These are phyloP conservation scores for Hyppa rectilinea DNA, from an alignment of 2,888 invertebrate species.

Conservation along the genomic window DNA sequence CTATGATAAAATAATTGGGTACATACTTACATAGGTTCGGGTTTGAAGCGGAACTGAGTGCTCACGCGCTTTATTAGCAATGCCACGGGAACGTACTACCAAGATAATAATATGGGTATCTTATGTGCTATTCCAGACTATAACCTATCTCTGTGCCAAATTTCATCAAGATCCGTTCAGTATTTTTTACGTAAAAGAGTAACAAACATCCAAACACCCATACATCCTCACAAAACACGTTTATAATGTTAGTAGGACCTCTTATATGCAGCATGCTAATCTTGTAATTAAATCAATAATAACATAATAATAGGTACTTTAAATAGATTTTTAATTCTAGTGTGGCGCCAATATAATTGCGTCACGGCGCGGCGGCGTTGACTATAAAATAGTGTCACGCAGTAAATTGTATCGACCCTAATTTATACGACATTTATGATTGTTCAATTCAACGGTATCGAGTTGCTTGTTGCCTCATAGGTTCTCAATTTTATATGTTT, in stretches of 20 bases:
- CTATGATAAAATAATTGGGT: too few species aligned
- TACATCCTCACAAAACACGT: too few species aligned
- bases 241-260: too few species aligned
- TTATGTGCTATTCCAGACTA: too few species aligned
- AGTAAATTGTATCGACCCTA: slow-evolving; percentile 22
- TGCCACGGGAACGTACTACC: too few species aligned
- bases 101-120: too few species aligned
- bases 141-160: too few species aligned
- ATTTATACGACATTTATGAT: slow-evolving; percentile 40
- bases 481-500: slow-evolving; percentile 11
- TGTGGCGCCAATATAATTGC: slow-evolving; percentile 41
- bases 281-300: not conserved
- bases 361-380: not conserved
- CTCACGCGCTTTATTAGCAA: too few species aligned
- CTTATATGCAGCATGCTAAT: slow-evolving; percentile 1
- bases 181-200: too few species aligned
- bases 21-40: too few species aligned
- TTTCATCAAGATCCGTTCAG: too few species aligned
- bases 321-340: slow-evolving; percentile 21
- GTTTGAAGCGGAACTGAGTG: not conserved
- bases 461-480: slow-evolving; percentile 14
- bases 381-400: slow-evolving; percentile 22
- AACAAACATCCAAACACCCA: too few species aligned
- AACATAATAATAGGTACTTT: slow-evolving; percentile 12
- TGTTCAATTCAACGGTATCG: slow-evolving; percentile 10